Percentiles rank a stretch among this genome's conserved stretches.
Evolutionary conservation across 30 jellyfish, hydroid and myxozoan genomes (phyloP).

Genomic region (Nemopilema nomurai): DNA sequence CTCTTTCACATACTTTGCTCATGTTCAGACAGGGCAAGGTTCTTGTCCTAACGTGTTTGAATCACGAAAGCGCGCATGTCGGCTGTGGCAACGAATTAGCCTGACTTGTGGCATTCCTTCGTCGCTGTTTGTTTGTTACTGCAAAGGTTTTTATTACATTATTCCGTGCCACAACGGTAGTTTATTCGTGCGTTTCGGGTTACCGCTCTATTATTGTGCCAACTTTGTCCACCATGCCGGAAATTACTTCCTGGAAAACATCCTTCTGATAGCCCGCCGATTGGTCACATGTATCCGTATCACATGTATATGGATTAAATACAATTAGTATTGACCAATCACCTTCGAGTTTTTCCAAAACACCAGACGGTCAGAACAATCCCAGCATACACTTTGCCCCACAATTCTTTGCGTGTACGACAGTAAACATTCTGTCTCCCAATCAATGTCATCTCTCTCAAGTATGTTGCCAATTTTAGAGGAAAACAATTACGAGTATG

Average conservation of each 20-base stretch:
- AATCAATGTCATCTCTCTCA: constrained; percentile 11
- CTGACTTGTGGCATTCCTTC: too few relatives aligned
- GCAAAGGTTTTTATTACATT: too few relatives aligned
- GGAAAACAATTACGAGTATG: too few relatives aligned
- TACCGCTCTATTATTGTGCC: too few relatives aligned
- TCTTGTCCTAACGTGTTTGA: too few relatives aligned
- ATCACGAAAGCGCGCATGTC: too few relatives aligned
- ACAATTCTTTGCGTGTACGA: constrained; percentile 42
- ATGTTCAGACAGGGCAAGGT: not conserved
- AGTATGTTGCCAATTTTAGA: not conserved
- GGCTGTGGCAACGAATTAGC: too few relatives aligned
- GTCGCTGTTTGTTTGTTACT: too few relatives aligned
- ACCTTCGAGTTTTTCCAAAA: constrained; percentile 31
- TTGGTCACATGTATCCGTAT: not conserved
- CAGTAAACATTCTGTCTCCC: constrained; percentile 18
- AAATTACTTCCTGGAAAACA: not conserved
- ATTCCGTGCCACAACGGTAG: too few relatives aligned
- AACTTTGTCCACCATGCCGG: not conserved
- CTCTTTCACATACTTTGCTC: not conserved
- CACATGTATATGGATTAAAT: not conserved
- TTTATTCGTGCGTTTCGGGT: too few relatives aligned
- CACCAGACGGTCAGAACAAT: constrained; percentile 49
- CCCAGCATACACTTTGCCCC: constrained; percentile 31
- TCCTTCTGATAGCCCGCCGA: not conserved
- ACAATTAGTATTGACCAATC: constrained; percentile 37